Evolutionary conservation across 1,140 invertebrate genomes (phyloP).

Genomic region (Cydia fagiglandana): DNA sequence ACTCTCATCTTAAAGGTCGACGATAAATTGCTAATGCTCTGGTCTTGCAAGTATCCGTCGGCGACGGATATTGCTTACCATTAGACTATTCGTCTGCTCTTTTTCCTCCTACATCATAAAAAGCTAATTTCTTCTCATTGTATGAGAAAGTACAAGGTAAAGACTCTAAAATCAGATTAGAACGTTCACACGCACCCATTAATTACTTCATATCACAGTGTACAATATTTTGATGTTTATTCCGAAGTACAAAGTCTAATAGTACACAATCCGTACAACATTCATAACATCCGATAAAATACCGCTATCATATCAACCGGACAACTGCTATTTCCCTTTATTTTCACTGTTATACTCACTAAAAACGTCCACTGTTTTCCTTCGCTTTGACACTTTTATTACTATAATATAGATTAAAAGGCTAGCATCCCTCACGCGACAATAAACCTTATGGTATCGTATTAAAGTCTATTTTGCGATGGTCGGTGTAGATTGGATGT

Average conservation of each 20-base stretch:
- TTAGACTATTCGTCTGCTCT: too few species aligned
- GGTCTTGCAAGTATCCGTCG: too few species aligned
- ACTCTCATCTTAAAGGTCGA: too few species aligned
- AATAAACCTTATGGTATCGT: not conserved
- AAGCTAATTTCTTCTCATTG: too few species aligned
- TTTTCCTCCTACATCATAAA: too few species aligned
- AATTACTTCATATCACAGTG: too few species aligned
- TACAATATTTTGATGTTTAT: too few species aligned
- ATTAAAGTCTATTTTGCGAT: not conserved
- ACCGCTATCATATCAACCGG: constrained; percentile 33
- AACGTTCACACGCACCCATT: too few species aligned
- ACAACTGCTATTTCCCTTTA: constrained; percentile 46
- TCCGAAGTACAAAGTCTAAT: not conserved
- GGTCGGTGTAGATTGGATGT: constrained; percentile 9
- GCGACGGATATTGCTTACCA: too few species aligned
- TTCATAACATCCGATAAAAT: constrained; percentile 32
- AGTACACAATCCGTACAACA: not conserved
- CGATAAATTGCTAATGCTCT: too few species aligned
- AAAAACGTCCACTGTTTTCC: constrained; percentile 59
- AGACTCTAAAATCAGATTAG: too few species aligned
- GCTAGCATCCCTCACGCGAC: not conserved
- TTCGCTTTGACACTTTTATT: constrained; percentile 72
- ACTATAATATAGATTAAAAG: constrained; percentile 33
- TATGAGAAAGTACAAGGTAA: too few species aligned
- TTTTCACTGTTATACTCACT: constrained; percentile 58